A percentile compares a stretch with the other conserved stretches of the same genome.
Evolutionary conservation across 2,888 invertebrate species (phyloP).

Genomic region (Neoitamus cyanurus): DNA sequence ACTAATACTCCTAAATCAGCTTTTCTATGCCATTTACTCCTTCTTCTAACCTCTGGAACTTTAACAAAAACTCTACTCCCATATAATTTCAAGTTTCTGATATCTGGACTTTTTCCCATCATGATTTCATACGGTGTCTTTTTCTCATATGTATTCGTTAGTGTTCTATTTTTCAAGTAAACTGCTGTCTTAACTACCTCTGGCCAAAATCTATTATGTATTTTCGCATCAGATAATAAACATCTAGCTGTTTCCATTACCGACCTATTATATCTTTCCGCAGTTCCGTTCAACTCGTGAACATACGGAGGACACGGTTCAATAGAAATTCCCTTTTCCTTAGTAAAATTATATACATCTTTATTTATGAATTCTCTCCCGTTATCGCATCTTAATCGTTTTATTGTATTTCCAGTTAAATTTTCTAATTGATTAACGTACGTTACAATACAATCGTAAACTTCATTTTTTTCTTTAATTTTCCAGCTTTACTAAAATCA

Average conservation of each 20-base stretch:
- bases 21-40: conserved; percentile 1
- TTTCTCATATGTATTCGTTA: not conserved
- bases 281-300: conserved; percentile 55
- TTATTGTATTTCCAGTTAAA: conserved; percentile 48
- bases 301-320: conserved; percentile 54
- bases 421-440: conserved; percentile 54
- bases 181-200: conserved; percentile 4
- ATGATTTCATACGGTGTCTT: conserved; percentile 10
- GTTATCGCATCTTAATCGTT: conserved; percentile 53
- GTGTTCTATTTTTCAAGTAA: not conserved
- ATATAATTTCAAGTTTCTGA: not conserved
- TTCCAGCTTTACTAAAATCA: too few species aligned
- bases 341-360: conserved; percentile 52
- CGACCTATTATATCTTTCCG: conserved; percentile 54
- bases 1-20: not conserved
- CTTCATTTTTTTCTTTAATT: too few species aligned
- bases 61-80: conserved; percentile 4
- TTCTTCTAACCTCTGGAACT: not conserved
- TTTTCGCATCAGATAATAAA: not conserved
- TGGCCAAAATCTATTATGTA: conserved; percentile 48
- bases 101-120: not conserved
- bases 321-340: conserved; percentile 52
- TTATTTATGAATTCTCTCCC: conserved; percentile 51
- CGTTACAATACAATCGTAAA: conserved; percentile 51
- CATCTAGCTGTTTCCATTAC: too few species aligned